Conservation (phyloP, 1,140 invertebrate species). For the Formica selysi region DNA sequence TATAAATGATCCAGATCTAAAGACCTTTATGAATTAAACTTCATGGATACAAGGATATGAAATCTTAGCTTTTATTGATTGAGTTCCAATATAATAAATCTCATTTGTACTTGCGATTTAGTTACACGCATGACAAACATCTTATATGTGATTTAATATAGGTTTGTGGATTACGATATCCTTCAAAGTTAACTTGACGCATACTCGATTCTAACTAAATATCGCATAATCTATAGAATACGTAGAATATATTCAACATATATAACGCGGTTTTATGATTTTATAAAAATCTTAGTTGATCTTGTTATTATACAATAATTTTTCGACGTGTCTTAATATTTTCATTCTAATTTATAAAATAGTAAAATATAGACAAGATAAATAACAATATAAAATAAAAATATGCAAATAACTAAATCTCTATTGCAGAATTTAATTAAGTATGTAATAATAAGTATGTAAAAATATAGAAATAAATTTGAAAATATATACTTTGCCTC, state of each 20-base stretch:
- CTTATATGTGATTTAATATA: conserved; percentile 31
- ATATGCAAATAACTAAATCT: neutral
- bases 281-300: conserved; percentile 14
- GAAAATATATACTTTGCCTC: neutral
- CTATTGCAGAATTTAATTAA: neutral
- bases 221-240: conserved; percentile 16
- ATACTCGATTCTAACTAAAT: conserved; percentile 17
- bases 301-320: neutral
- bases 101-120: conserved; percentile 6
- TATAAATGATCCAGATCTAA: neutral
- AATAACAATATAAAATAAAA: neutral
- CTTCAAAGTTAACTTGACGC: conserved; percentile 21
- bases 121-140: conserved; percentile 12
- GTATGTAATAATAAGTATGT: neutral
- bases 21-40: neutral
- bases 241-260: neutral
- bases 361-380: neutral
- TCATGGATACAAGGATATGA: too few relatives aligned
- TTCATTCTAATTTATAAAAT: neutral
- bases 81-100: neutral
- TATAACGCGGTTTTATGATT: neutral
- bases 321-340: neutral
- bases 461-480: neutral
- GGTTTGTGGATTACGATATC: conserved; percentile 35
- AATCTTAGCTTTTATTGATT: neutral